Evolutionary conservation across 2,113 vertebrate genomes (phyloP).

Genomic region (Polypterus bichir): DNA sequence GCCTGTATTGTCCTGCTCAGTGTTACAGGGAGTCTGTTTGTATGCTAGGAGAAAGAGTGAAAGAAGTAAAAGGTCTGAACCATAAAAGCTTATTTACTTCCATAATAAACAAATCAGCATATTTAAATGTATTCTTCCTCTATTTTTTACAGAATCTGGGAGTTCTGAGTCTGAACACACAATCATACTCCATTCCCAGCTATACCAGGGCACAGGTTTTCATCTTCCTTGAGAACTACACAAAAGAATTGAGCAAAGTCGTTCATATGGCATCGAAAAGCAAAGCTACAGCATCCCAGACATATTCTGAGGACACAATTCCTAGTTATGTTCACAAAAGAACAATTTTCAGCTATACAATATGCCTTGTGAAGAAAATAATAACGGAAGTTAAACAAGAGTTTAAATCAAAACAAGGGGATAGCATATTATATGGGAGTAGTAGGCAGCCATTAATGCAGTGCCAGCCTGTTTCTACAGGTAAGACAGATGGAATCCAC

Average conservation of each 20-base stretch:
- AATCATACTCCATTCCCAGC: conserved; percentile 13
- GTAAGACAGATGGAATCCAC: neutral
- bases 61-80: no score
- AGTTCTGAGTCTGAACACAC: conserved; percentile 13
- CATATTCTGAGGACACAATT: neutral
- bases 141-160: conserved; percentile 9
- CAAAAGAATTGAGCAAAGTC: conserved; percentile 11
- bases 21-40: no score
- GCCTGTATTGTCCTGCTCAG: no score
- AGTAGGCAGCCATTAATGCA: neutral
- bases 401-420: neutral
- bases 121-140: neutral
- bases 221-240: conserved; percentile 19
- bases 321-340: neutral
- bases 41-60: no score
- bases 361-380: conserved; percentile 30
- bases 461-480: neutral
- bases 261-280: neutral
- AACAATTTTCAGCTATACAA: conserved; percentile 30
- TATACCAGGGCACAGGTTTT: conserved; percentile 20
- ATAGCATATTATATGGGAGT: neutral
- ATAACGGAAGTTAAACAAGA: conserved; percentile 20
- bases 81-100: neutral
- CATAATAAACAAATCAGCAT: no score
- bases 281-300: neutral